Evolutionary conservation across 2,888 invertebrate species (phyloP).

Genomic region (Troides oblongomaculatus): DNA sequence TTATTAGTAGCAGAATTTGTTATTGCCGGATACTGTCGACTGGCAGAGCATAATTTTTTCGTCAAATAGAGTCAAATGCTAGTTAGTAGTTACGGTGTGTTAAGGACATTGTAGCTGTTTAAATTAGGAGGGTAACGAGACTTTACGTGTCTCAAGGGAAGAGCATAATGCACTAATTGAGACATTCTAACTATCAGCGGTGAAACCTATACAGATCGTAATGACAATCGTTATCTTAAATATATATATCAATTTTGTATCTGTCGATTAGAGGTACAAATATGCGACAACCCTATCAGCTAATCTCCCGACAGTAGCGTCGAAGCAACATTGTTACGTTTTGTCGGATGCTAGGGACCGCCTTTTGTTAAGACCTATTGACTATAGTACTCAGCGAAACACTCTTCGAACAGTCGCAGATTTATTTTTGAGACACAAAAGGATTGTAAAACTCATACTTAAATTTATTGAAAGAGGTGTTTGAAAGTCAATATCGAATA

Average conservation of each 20-base stretch:
- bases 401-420: constrained; percentile 23
- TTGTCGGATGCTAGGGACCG: constrained; percentile 27
- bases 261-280: neutral
- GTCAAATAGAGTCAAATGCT: too few species aligned
- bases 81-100: too few species aligned
- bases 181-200: too few species aligned
- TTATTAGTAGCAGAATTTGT: too few species aligned
- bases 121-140: too few species aligned
- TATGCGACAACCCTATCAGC: constrained; percentile 18
- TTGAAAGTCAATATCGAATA: constrained; percentile 25
- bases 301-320: constrained; percentile 28
- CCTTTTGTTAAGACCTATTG: constrained; percentile 30
- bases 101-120: too few species aligned
- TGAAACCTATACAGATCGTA: too few species aligned
- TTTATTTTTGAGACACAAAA: constrained; percentile 29
- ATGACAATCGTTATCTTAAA: too few species aligned
- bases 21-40: too few species aligned
- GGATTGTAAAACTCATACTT: constrained; percentile 29
- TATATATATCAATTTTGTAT: neutral
- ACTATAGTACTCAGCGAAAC: constrained; percentile 23
- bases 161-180: neutral
- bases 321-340: constrained; percentile 28
- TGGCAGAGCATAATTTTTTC: too few species aligned
- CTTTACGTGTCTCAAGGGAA: too few species aligned
- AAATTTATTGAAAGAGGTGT: constrained; percentile 28